phyloP scores from a whole-genome alignment of 2,113 vertebrate genomes.

The Oncorhynchus tshawytscha region DNA sequence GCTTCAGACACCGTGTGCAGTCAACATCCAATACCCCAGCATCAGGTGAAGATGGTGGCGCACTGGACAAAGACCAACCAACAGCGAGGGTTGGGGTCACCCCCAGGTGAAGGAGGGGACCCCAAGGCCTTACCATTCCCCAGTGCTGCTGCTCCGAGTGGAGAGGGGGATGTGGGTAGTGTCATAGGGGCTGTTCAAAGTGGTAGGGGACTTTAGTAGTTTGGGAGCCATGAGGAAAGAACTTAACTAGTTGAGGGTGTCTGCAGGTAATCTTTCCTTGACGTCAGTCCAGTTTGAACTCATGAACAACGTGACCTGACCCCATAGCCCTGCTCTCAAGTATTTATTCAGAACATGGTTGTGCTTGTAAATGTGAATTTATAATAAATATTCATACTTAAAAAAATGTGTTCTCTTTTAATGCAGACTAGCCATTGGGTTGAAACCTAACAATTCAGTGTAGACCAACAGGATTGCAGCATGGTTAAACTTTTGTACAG shows the following conservation, averaged over 20 bases:
- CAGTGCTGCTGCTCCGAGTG: neutral
- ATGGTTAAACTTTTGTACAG: too few relatives aligned
- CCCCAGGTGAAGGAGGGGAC: neutral
- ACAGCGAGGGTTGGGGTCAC: neutral
- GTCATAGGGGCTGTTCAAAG: neutral
- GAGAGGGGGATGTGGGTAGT: neutral
- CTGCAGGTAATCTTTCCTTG: conserved; percentile 45
- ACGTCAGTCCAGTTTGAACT: conserved; percentile 22
- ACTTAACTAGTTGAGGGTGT: conserved; percentile 38
- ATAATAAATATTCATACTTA: neutral
- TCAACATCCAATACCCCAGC: neutral
- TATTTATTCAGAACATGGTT: too few relatives aligned
- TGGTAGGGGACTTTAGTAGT: neutral
- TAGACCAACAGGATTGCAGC: too few relatives aligned
- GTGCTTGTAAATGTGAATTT: neutral
- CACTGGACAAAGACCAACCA: neutral
- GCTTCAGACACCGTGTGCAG: neutral
- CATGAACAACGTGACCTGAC: neutral
- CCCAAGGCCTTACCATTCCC: too few relatives aligned
- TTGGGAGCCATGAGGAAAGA: neutral
- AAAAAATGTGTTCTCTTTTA: too few relatives aligned
- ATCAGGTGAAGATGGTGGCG: neutral
- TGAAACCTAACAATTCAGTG: too few relatives aligned
- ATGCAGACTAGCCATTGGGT: too few relatives aligned
- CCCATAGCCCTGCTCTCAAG: too few relatives aligned